A percentile compares a stretch with the other conserved stretches of the same genome.
phyloP scores from a whole-genome alignment of 23 tunicate genomes.

The Trididemnum clinides region DNA sequence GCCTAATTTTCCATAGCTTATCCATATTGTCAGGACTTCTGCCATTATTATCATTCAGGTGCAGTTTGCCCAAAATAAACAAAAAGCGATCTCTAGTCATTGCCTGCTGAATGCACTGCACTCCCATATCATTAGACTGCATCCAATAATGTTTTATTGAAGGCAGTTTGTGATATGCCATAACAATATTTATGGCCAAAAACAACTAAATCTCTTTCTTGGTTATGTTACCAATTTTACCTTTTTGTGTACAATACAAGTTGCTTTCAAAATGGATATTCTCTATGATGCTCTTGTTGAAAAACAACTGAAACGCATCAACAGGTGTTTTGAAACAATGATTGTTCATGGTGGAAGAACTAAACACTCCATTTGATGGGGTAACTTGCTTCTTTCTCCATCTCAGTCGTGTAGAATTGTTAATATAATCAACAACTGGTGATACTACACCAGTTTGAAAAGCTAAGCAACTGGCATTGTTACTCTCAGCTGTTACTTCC shows the following conservation, averaged over 20 bases:
- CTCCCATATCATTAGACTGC: neutral
- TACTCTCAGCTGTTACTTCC: too few species aligned
- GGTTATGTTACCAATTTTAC: neutral
- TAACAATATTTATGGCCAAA: conserved; percentile 16
- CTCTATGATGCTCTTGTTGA: neutral
- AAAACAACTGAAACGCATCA: neutral
- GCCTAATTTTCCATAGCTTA: conserved; percentile 9
- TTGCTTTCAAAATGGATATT: conserved; percentile 10
- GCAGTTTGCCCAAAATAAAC: neutral
- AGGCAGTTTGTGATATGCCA: conserved; percentile 12
- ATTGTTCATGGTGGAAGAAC: neutral
- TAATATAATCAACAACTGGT: too few species aligned
- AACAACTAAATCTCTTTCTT: neutral
- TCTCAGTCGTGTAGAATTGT: too few species aligned
- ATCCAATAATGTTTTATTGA: conserved; percentile 1
- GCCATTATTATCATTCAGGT: neutral
- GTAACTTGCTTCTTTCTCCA: too few species aligned
- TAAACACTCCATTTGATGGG: too few species aligned
- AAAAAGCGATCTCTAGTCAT: conserved; percentile 2
- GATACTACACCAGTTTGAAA: too few species aligned
- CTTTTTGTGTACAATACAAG: neutral
- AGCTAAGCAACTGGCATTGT: too few species aligned
- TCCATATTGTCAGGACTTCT: neutral
- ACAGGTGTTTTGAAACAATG: neutral
- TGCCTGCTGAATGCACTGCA: neutral